These are phyloP conservation scores for Mactromeris polynyma DNA, from an alignment of 2,888 invertebrate species.

Conservation along the genomic window DNA sequence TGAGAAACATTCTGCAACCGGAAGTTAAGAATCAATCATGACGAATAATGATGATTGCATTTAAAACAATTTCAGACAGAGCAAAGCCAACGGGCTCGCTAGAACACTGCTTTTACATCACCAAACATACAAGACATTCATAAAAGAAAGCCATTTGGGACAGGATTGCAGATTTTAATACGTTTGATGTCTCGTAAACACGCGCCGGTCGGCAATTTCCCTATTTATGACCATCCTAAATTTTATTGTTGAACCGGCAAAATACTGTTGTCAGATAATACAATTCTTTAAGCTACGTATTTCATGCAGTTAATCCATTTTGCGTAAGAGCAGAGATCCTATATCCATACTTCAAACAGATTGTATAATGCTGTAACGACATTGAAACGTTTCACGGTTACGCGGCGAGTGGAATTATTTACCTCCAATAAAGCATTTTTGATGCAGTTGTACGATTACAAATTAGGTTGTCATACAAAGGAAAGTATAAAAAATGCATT, in stretches of 20 bases:
- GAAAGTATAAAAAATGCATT: neutral
- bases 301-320: too few species aligned
- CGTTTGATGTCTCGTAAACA: too few species aligned
- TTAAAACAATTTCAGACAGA: neutral
- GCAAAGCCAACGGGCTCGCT: neutral
- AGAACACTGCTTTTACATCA: neutral
- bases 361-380: too few species aligned
- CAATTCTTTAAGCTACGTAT: too few species aligned
- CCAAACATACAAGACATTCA: neutral
- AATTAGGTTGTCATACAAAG: neutral
- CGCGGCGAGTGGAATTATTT: too few species aligned
- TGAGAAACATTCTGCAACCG: neutral
- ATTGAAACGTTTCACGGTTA: too few species aligned
- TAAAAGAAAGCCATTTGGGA: too few species aligned
- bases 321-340: too few species aligned
- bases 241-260: neutral
- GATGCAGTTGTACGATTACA: neutral
- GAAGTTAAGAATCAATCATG: neutral
- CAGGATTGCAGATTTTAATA: too few species aligned
- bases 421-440: neutral
- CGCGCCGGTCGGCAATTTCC: too few species aligned
- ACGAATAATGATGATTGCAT: neutral
- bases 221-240: too few species aligned
- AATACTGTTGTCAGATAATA: neutral
- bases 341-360: too few species aligned